These are phyloP conservation scores for Amblyraja radiata DNA, from an alignment of 2,797 vertebrate species.

Conservation along the genomic window DNA sequence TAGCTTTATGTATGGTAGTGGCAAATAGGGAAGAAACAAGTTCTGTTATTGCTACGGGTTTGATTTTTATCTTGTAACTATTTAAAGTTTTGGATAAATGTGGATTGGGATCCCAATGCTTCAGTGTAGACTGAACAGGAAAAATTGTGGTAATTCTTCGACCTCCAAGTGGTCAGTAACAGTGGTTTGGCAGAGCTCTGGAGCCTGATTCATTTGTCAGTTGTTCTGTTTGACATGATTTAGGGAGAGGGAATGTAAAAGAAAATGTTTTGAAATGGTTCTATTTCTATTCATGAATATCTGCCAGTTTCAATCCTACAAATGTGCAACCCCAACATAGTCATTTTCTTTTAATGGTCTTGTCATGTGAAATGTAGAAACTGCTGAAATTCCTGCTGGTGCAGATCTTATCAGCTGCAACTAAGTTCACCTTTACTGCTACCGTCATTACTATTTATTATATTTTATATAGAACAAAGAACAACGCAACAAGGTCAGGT, in stretches of 20 bases:
- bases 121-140: background rate
- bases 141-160: background rate
- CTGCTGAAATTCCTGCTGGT: background rate
- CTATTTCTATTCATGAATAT: background rate
- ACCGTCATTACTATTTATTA: slow-evolving; percentile 23
- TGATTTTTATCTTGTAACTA: background rate
- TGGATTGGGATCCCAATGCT: background rate
- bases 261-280: background rate
- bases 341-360: background rate
- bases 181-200: background rate
- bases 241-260: background rate
- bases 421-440: background rate
- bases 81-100: background rate
- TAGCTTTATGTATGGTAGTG: background rate
- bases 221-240: background rate
- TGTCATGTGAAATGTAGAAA: background rate
- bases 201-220: background rate
- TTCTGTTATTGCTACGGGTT: background rate
- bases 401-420: background rate
- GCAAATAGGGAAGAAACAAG: background rate
- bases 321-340: background rate
- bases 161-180: background rate
- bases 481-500: slow-evolving; percentile 97
- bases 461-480: slow-evolving; percentile 76
- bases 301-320: background rate